Conservation (phyloP, 2,888 invertebrate species). For the Pimpla rufipes region DNA sequence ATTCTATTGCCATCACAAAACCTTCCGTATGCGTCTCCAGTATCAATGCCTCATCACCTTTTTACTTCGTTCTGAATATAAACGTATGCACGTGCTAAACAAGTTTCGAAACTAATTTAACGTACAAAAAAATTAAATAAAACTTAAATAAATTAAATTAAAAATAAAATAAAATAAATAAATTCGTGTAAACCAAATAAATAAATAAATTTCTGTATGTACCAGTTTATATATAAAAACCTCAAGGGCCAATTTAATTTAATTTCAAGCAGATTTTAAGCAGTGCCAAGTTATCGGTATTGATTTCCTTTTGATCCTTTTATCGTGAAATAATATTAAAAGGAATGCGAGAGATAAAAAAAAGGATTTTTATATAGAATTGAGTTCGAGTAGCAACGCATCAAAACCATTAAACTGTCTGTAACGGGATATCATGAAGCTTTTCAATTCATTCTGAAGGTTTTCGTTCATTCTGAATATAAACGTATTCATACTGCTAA, state of each 20-base stretch:
- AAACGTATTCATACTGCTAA: too few relatives aligned
- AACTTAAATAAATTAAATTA: too few relatives aligned
- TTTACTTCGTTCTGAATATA: neutral
- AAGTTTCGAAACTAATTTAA: too few relatives aligned
- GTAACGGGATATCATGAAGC: constrained; percentile 5
- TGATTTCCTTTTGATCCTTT: neutral
- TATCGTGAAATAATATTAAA: neutral
- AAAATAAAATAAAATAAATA: too few relatives aligned
- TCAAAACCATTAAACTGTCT: constrained; percentile 10
- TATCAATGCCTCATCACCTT: neutral
- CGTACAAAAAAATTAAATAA: too few relatives aligned
- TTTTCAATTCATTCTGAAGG: neutral
- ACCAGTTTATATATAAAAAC: too few relatives aligned
- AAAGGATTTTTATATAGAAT: neutral
- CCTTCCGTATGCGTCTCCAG: neutral
- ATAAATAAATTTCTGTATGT: too few relatives aligned
- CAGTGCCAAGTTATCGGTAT: neutral
- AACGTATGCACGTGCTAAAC: neutral
- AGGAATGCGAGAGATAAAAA: neutral
- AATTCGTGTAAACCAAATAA: too few relatives aligned
- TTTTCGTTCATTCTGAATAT: neutral
- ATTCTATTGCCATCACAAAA: constrained; percentile 21
- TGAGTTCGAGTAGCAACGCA: constrained; percentile 1
- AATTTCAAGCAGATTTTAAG: too few relatives aligned
- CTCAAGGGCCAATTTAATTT: too few relatives aligned